A percentile compares a stretch with the other conserved stretches of the same genome.
Evolutionary conservation across 2,113 vertebrate species (phyloP).

Genomic region (Coptodon bakossiorum): DNA sequence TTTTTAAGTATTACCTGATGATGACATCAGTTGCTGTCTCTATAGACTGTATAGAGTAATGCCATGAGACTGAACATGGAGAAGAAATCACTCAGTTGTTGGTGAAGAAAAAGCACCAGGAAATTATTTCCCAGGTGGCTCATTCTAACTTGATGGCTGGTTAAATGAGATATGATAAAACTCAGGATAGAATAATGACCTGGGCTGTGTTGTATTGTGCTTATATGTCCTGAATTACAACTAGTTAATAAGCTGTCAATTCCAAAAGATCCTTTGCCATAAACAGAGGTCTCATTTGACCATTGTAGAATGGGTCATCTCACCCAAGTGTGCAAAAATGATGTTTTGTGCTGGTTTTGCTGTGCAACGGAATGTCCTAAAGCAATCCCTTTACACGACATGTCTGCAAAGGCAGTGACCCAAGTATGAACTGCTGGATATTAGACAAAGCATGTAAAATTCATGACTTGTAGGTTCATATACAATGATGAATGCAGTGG

Average conservation of each 20-base stretch:
- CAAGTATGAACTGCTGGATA: background rate
- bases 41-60: background rate
- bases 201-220: background rate
- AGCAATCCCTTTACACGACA: background rate
- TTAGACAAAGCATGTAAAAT: background rate
- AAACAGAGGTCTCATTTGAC: background rate
- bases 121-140: background rate
- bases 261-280: background rate
- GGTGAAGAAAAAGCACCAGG: background rate
- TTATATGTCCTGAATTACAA: background rate
- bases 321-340: background rate
- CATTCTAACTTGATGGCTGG: background rate
- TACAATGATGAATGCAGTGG: background rate
- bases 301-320: background rate
- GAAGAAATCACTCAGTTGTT: background rate
- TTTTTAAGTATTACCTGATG: background rate
- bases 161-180: background rate
- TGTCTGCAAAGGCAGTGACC: background rate
- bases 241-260: background rate
- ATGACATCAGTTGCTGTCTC: background rate
- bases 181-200: background rate
- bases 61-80: background rate
- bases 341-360: background rate
- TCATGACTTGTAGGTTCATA: background rate
- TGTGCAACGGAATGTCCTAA: background rate